Percentiles rank a stretch among this genome's conserved stretches.
phyloP scores from a whole-genome alignment of 1,140 invertebrate species.

The Forficula auricularia region DNA sequence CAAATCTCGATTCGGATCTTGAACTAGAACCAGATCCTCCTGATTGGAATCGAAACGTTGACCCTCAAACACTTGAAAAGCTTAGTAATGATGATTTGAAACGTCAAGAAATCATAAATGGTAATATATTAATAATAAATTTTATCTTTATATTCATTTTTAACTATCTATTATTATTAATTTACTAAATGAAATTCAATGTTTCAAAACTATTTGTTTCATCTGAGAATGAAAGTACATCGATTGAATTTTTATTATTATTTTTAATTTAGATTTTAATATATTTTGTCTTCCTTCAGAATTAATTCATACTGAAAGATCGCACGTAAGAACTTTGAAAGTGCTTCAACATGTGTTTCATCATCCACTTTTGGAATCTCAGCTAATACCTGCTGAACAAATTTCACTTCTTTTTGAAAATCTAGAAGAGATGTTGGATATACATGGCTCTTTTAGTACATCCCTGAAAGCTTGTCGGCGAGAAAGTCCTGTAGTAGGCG shows the following conservation, averaged over 20 bases:
- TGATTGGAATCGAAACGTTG: constrained; percentile 64
- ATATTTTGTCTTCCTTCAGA: constrained; percentile 46
- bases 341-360: constrained; percentile 83
- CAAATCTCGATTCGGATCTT: constrained; percentile 54
- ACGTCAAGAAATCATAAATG: constrained; percentile 92
- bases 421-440: constrained; percentile 58
- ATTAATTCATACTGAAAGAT: constrained; percentile 88
- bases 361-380: constrained; percentile 53
- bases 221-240: too few species aligned
- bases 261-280: constrained; percentile 5
- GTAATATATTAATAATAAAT: constrained; percentile 30
- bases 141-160: not conserved
- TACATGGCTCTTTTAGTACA: constrained; percentile 58
- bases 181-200: too few species aligned
- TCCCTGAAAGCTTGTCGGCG: constrained; percentile 48
- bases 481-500: constrained; percentile 53
- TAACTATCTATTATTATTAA: too few species aligned
- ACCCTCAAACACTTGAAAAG: constrained; percentile 53
- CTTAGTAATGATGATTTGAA: constrained; percentile 68
- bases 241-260: too few species aligned
- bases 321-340: constrained; percentile 85
- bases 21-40: constrained; percentile 60
- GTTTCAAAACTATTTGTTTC: too few species aligned
- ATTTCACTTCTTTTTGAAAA: constrained; percentile 81
- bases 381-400: constrained; percentile 55